Conservation (phyloP, 1,140 invertebrate genomes). For the Cylas formicarius region DNA sequence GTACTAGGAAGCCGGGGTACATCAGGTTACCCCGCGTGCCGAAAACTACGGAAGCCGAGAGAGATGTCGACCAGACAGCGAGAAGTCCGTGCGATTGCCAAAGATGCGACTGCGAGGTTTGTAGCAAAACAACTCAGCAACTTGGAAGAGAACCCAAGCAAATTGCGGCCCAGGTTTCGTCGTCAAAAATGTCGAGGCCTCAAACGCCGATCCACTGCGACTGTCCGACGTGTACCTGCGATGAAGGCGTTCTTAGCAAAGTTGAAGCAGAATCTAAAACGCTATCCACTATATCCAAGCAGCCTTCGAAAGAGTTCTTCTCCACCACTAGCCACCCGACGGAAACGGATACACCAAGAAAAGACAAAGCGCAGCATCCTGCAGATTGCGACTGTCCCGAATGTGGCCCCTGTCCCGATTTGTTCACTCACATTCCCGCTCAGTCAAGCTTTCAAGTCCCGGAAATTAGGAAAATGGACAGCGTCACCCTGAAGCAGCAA, state of each 20-base stretch:
- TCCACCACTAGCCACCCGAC: too few relatives aligned
- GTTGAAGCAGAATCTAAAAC: too few relatives aligned
- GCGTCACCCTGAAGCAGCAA: slow-evolving; percentile 15
- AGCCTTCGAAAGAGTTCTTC: too few relatives aligned
- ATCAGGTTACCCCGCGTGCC: too few relatives aligned
- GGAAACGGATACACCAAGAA: too few relatives aligned
- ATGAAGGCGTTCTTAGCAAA: slow-evolving; percentile 9
- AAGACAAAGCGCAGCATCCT: background rate
- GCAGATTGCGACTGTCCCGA: slow-evolving; percentile 2
- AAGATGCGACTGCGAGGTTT: slow-evolving; percentile 12
- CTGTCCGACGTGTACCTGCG: slow-evolving; percentile 21
- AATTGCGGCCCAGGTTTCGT: background rate
- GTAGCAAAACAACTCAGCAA: slow-evolving; percentile 6
- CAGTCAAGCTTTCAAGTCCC: background rate
- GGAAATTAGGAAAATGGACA: slow-evolving; percentile 13
- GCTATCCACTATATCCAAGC: too few relatives aligned
- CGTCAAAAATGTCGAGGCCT: background rate
- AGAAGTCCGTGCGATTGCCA: too few relatives aligned
- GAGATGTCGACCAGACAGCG: too few relatives aligned
- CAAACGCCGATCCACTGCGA: slow-evolving; percentile 10
- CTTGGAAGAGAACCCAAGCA: slow-evolving; percentile 6
- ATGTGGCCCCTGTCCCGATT: slow-evolving; percentile 14
- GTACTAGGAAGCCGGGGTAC: too few relatives aligned
- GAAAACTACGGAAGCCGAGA: too few relatives aligned
- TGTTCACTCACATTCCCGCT: background rate